Evolutionary conservation across 2,797 vertebrate species (phyloP).

Genomic region (Notamacropus eugenii): DNA sequence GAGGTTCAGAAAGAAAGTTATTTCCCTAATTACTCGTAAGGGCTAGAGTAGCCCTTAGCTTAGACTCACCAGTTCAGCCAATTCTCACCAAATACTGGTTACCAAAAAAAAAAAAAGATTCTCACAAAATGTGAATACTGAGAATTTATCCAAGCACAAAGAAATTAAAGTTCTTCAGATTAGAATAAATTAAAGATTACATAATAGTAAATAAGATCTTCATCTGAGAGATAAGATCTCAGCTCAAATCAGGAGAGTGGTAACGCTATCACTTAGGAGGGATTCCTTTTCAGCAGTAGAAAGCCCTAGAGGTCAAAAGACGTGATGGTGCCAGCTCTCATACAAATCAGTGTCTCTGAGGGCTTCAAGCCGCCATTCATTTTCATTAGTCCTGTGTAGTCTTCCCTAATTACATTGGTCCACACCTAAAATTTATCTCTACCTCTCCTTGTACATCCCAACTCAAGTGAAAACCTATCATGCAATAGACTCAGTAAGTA

Average conservation of each 20-base stretch:
- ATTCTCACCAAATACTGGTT: not conserved
- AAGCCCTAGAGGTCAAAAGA: not conserved
- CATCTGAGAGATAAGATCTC: not conserved
- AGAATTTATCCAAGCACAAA: not conserved
- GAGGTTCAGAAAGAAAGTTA: not conserved
- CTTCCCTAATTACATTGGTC: not conserved
- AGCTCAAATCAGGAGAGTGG: not conserved
- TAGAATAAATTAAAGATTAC: not conserved
- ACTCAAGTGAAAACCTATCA: not conserved
- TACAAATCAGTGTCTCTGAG: not conserved
- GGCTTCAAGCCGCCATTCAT: not conserved
- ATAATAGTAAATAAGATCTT: not conserved
- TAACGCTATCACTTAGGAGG: not conserved
- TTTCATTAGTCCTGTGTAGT: not conserved
- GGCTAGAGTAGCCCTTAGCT: not conserved
- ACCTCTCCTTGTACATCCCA: not conserved
- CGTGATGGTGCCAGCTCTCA: not conserved
- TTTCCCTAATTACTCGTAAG: not conserved
- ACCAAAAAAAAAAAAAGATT: not conserved
- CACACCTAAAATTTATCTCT: not conserved
- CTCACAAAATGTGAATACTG: not conserved
- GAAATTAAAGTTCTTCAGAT: not conserved
- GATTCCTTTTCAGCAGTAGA: not conserved
- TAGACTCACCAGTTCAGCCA: too few relatives aligned
- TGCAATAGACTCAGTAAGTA: not conserved